Base-by-base conservation (phyloP, 2,113 vertebrate species). In the Erythrocercus mccallii region DNA sequence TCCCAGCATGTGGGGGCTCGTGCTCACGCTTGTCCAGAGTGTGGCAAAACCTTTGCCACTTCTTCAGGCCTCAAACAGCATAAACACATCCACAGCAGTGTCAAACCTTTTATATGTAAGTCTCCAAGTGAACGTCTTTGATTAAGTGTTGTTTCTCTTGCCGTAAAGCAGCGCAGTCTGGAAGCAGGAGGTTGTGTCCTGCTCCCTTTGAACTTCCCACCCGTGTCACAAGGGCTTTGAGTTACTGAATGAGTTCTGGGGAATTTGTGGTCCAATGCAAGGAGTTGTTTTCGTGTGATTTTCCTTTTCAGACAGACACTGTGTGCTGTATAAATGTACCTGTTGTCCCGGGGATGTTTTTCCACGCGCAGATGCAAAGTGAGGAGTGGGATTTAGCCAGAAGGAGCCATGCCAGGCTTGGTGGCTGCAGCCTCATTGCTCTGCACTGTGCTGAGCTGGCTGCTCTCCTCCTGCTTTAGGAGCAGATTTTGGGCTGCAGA, bases 41-140 rank as follows among this genome's bases (percentile, higher is more conserved):
- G 99, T 95, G 99, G 99, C 96, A 99, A 99, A 98, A 99, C 99
- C 51, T 99, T 99, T 97, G 99, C 99, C 97, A 99, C 99, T 88
- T 99, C 99, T 86, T 99, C 99, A 20, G 99, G 99, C 98, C 99
- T 99, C 97, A 99, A 99, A 98, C 99, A 99, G 94, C 99, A 99
- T 98, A 99, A 99, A 98, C 99, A 99, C 98, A 99, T 99, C 98
- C 99, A 99, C 99, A 99, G 99, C 98, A 99, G 99, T 98, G 99
- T 99, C 99, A 99, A 99, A 98, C 99, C 99, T 98, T 99, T 99
- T 98, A 99, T 99, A 99, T 99, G 99, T 99, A 99, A 99, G 99
- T 99, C 98, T 98, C 97, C 98, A 80, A 54, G 81, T 95, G 42
- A 92, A 79, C 10, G 0, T 85, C 90, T 97, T 96, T 50, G 93